Evolutionary conservation across 2,797 vertebrate genomes (phyloP), one percentile per base, ranked within the genome.

Genomic region (Lateolabrax maculatus): DNA sequence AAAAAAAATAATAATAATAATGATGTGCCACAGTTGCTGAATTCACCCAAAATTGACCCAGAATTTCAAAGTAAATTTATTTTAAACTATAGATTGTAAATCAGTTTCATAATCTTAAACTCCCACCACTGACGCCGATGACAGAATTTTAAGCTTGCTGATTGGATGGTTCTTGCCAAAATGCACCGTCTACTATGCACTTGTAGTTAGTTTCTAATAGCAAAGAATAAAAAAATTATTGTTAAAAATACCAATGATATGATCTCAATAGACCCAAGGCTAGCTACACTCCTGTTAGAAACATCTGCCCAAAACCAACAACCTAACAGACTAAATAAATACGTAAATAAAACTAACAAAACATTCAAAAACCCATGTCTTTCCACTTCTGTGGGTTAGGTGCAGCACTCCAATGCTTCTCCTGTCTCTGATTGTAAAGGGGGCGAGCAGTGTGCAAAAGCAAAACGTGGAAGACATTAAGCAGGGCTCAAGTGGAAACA

Each of bases 381-480:
- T 79, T 61, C 31, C 41, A 21, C 60, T 27, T 61, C 3, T 2
- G 5, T 55, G 51, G 21, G 46, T 84, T 65, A 87, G 69, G 61
- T 85, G 80, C 34, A 63, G 41, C 64, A 46, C 60, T 76, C 52
- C 49, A 66, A 62, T 60, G 19, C 49, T 21, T 61, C 76, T 65
- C 64, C 57, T 77, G 46, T 23, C 36, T 57, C 62, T 79, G 80
- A 83, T 63, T 80, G 48, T 8, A 48, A 55, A 81, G 48, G 23
- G 29, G 13, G 23, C 39, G 46, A 65, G n/a, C 0, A 1, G 21
- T 29, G 58, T 46, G 58, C 21, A 66, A 65, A 80, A 31, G 52
- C 19, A 66, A 34, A 69, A 67, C 84, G 65, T 75, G 64, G 77
- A 83, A 53, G 61, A 62, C 31, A 65, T 85, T 73, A 67, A 84